Base-by-base conservation (phyloP, 2,888 invertebrate species). In the Salpingus planirostris region DNA sequence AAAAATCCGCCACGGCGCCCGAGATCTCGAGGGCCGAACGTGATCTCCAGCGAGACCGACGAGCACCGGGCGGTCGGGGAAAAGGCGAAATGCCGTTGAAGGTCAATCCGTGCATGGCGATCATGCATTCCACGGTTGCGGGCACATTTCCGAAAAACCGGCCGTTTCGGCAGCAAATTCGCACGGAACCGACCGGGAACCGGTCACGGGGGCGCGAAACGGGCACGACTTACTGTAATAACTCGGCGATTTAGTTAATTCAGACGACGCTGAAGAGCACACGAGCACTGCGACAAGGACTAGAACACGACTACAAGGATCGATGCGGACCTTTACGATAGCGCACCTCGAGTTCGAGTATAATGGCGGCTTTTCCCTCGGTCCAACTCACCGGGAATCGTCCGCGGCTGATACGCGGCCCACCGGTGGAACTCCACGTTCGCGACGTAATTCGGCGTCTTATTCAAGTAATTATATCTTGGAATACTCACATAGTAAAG, bases 281-380 rank as follows among this genome's bases (percentile, higher is more conserved):
- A 50, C 51, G 44, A 49, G 42, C 49, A 45, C 42, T 51, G 50
- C 49, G 44, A 52, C 52, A 51, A 57, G 51, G 62, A 63, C 62
- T 60, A 63, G 59, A 62, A 51, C 60, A 61, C 60, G 62, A 63
- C 60, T 45, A 47, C 49, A 42, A 38, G 51, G 60, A 62, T 62
- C 62, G 57, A 62, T 64, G 57, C 47, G 58, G 57, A 56, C 56
- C 52, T 23, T 21, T 13, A 35, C 55, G 52, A 55, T 54, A 57
- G 51, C 50, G 56, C 61, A 60, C 54, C n/a, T n/a, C n/a, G n/a
- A n/a, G n/a, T n/a, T n/a, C 57, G 59, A 55, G 55, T 55, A 44
- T 46, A 45, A 55, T 55, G 55, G 55, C 55, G 50, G 47, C 47
- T n/a, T n/a, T n/a, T n/a, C n/a, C n/a, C n/a, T n/a, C n/a, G n/a